Base-by-base conservation (phyloP, 2,888 invertebrate species). In the Oscheius myriophilus region DNA sequence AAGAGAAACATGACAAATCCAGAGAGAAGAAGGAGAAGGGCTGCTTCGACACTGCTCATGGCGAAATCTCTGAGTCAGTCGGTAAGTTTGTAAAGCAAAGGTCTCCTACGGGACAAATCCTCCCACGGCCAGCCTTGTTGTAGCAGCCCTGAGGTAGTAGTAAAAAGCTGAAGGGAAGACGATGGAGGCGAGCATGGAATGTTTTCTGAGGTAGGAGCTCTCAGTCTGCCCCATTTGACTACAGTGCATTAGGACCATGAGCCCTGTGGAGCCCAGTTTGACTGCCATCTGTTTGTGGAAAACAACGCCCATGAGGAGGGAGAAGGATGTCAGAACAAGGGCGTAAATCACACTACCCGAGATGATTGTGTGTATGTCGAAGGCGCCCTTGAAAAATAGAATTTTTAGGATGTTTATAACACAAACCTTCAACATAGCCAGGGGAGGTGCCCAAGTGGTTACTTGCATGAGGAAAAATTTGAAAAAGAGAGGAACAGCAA, bases 131-230 rank as follows among this genome's bases (percentile, higher is more conserved):
- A 12, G 16, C 9, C 61, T 14, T 1, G 61, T 61, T 16, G 61
- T 33, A 7, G 61, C 26, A 9, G 61, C 46, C 26, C 61, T 25
- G 14, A 46, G 49, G 12, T 49, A 61, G 18, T 49, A 61, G 39
- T 61, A 61, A 21, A 26, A 61, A 33, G 61, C 49, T 14, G 46
- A 49, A 26, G 61, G 61, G 21, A 61, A 61, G 46, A 46, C 16
- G 21, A 58, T 14, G 3, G 42, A 42, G 14, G 42, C n/a, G 14
- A 45, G 43, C 14, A 58, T 45, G 43, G 23, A 23, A n/a, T 21
- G 53, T 16, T 4, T 16, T 16, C 16, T 42, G 49, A 46, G 25
- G 25, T 3, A 46, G 61, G 54, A 25, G 2, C 33, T 23, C 12
- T 61, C 61, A 25, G 46, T 49, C 11, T 46, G 61, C 4, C 42